Percentiles rank a stretch among this genome's conserved stretches.
These are phyloP conservation scores for Pyrocoelia pectoralis DNA, from an alignment of 2,888 invertebrate genomes.

Conservation along the genomic window DNA sequence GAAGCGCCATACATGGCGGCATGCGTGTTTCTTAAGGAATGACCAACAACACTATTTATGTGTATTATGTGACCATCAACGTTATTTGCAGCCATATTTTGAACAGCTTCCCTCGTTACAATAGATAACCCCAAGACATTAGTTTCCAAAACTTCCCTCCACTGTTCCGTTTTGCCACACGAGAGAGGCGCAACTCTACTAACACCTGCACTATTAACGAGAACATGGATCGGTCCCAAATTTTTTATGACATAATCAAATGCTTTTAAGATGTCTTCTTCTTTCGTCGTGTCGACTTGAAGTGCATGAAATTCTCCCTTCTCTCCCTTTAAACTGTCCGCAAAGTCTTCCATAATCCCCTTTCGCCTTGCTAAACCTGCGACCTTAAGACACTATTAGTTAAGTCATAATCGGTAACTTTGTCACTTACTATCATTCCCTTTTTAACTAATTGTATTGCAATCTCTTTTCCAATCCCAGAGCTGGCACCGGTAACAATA, in stretches of 20 bases:
- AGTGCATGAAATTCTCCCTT: neutral
- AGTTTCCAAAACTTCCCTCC: constrained; percentile 43
- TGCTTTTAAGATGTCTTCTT: constrained; percentile 33
- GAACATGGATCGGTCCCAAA: constrained; percentile 37
- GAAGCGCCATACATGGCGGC: neutral
- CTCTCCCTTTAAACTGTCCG: neutral
- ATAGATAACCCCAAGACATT: constrained; percentile 40
- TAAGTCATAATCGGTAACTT: neutral
- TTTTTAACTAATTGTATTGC: neutral
- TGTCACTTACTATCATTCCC: neutral
- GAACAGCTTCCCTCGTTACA: constrained; percentile 39
- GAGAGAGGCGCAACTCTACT: constrained; percentile 21
- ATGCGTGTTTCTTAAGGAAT: neutral
- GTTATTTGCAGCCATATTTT: constrained; percentile 39
- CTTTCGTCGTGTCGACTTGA: constrained; percentile 26
- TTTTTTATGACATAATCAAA: constrained; percentile 36
- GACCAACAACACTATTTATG: constrained; percentile 8
- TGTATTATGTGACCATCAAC: constrained; percentile 33
- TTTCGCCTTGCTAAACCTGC: neutral
- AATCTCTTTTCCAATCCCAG: neutral
- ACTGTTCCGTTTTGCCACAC: constrained; percentile 40
- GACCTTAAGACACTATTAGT: neutral
- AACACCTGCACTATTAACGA: constrained; percentile 40
- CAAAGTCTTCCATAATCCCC: neutral
- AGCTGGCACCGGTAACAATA: neutral